phyloP scores from a whole-genome alignment of 2,797 vertebrate genomes.

The Manis javanica region DNA sequence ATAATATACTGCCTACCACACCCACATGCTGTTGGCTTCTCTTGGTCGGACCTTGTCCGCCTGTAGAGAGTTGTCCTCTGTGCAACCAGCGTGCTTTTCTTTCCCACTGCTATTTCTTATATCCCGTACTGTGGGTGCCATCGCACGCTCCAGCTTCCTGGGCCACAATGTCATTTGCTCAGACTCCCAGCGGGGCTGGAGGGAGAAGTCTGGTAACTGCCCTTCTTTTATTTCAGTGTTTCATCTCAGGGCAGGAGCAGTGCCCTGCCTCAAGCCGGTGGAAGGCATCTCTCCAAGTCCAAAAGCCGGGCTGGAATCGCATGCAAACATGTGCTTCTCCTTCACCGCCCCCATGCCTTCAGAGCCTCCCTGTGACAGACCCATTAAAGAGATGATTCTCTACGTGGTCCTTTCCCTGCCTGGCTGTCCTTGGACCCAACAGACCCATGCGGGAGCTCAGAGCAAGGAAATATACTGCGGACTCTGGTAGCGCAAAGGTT shows the following conservation, averaged over 20 bases:
- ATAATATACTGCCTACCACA: not conserved
- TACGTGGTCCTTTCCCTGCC: not conserved
- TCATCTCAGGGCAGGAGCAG: not conserved
- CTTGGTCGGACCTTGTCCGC: not conserved
- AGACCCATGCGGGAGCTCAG: fast-evolving
- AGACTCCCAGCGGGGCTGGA: not conserved
- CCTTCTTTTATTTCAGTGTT: no score
- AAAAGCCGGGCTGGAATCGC: not conserved
- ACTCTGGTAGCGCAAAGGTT: not conserved
- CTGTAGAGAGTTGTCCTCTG: no score
- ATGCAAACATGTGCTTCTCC: not conserved
- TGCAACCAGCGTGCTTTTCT: not conserved
- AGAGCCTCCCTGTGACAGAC: not conserved
- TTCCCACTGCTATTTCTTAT: not conserved
- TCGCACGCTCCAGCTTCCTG: not conserved
- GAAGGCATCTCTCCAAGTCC: not conserved
- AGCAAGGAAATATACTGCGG: not conserved
- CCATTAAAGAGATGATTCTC: fast-evolving
- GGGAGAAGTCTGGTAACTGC: not conserved
- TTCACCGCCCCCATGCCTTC: no score
- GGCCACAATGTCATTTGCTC: no score
- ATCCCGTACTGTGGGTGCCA: fast-evolving
- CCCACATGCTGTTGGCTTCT: not conserved
- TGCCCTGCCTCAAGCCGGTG: not conserved
- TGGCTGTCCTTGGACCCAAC: not conserved